Evolutionary conservation across 2,113 vertebrate genomes (phyloP).

Genomic region (Melanostigma gelatinosum): DNA sequence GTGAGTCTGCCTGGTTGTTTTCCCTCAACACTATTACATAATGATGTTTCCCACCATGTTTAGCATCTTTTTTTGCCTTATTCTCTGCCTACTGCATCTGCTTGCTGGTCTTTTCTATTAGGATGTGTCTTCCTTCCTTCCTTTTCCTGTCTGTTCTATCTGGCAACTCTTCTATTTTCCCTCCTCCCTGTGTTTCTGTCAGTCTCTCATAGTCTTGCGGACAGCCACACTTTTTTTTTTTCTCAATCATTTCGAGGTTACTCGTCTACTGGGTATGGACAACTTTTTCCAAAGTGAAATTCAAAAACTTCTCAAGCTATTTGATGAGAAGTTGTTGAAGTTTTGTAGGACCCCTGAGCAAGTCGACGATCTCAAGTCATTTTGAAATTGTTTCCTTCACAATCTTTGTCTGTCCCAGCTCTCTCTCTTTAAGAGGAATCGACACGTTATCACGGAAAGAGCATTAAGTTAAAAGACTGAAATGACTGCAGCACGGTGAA

Average conservation of each 20-base stretch:
- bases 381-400: constrained; percentile 4
- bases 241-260: not conserved
- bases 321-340: constrained; percentile 28
- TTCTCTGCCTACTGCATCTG: not conserved
- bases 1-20: not conserved
- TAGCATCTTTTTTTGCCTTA: not conserved
- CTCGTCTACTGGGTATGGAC: constrained; percentile 17
- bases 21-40: not conserved
- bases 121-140: not conserved
- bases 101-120: constrained; percentile 12
- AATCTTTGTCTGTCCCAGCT: not conserved
- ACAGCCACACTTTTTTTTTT: not conserved
- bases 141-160: not conserved
- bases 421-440: constrained; percentile 11
- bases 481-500: constrained; percentile 4
- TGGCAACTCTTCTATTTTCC: not conserved
- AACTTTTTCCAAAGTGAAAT: constrained; percentile 36
- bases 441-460: not conserved
- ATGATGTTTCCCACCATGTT: constrained; percentile 5
- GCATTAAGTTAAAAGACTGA: constrained; percentile 6
- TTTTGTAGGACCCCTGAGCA: constrained; percentile 21
- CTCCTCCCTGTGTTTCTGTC: constrained; percentile 8
- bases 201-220: not conserved
- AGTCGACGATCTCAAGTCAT: not conserved
- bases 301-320: constrained; percentile 31